phyloP scores from a whole-genome alignment of 2,113 vertebrate species.

The Leuciscus idus region DNA sequence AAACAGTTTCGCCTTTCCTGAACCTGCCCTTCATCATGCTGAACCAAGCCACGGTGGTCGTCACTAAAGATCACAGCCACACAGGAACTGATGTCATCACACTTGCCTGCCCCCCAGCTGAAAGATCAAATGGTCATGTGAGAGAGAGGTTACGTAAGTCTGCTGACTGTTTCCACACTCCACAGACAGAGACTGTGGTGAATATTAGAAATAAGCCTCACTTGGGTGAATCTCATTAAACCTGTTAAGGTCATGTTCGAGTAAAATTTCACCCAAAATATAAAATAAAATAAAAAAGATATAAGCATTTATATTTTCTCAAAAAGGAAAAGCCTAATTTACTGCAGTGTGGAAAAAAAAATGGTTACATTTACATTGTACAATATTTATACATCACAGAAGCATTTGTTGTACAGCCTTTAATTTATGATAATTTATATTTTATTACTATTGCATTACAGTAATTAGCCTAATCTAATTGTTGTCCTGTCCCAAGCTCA shows the following conservation, averaged over 20 bases:
- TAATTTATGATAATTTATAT: too few species aligned
- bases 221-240: neutral
- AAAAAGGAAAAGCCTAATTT: neutral
- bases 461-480: too few species aligned
- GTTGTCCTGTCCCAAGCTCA: too few species aligned
- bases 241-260: neutral
- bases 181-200: neutral
- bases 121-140: conserved; percentile 40
- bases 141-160: conserved; percentile 49
- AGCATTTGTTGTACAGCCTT: too few species aligned
- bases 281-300: neutral
- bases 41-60: conserved; percentile 54
- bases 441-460: too few species aligned
- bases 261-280: neutral
- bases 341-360: neutral
- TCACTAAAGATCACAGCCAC: conserved; percentile 59
- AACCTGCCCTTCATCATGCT: neutral
- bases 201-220: neutral
- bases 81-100: conserved; percentile 62
- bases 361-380: too few species aligned
- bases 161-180: conserved; percentile 25
- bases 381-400: too few species aligned
- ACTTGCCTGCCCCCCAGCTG: conserved; percentile 58
- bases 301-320: neutral
- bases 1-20: neutral